Evolutionary conservation across 1,140 invertebrate genomes (phyloP), one percentile per base, ranked within the genome.

Genomic region (Saxidomus purpurata): DNA sequence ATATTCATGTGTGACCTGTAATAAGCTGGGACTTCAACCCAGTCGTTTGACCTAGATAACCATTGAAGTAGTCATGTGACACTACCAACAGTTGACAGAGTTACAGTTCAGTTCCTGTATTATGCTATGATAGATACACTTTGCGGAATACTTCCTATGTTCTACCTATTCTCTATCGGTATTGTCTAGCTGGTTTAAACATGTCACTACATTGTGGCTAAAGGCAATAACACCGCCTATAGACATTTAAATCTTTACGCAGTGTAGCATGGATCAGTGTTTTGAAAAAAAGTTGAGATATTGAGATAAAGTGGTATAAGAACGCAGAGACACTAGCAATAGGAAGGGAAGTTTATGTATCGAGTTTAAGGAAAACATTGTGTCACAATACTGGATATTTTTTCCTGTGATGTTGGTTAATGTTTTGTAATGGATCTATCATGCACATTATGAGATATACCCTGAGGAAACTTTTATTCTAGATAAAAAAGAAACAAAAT

Each of bases 191-290:
- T 63, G 67, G 83, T 55, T 85, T 71, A 55, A 85, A 85, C 83
- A 85, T 85, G 83, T 85, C 67, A 55, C 67, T 74, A 52, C 67
- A 55, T 76, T 71, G 76, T 49, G 67, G 76, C 28, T 79, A 79
- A 79, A 79, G 76, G 63, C 83, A 74, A 74, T 40, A 47, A 61
- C 28, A 47, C 31, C 31, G 83, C 83, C 83, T 85, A 49, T 67
- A 85, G 67, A 74, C 83, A 85, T 85, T 85, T 85, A 85, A 85
- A 85, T 85, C 67, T 55, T 59, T 74, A 52, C 49, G 69, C 83
- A 74, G 63, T 71, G 69, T 85, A 49, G 69, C 59, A 67, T 69
- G 38, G 83, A 47, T 55, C 76, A 52, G 76, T 55, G 71, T 36
- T 31, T 79, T 79, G 22, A 43, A 52, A 79, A 79, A 71, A 79